Base-by-base conservation (phyloP, 1,140 invertebrate species). In the Ips nitidus region DNA sequence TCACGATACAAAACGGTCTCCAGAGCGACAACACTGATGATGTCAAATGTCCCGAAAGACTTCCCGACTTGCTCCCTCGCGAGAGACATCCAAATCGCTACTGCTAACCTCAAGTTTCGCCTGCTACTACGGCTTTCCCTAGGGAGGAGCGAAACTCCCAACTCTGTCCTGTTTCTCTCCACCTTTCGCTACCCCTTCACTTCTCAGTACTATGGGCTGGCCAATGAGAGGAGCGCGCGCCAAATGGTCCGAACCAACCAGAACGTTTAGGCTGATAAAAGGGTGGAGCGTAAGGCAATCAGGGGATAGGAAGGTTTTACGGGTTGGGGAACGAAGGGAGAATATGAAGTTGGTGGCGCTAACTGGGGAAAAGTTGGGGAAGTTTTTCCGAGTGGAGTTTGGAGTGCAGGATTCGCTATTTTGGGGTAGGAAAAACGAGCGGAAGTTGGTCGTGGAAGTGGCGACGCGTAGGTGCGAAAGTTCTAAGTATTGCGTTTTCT, bases 51-150 rank as follows among this genome's bases (percentile, higher is more conserved):
- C 68, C 68, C 68, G 68, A 59, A 58, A 70, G 68, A 70, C 68
- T 70, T 42, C 22, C 57, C 70, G 69, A 71, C 73, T 72, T 72
- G 57, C 57, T 75, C 71, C 71, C 75, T 76, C 77, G 74, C 77
- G 76, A 76, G 77, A 78, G 75, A 75, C 77, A 76, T 58, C 67
- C 72, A 67, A 71, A 70, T 71, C 78, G 74, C 76, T 75, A 80
- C 78, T 80, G 78, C 76, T 74, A 77, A 75, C 73, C 70, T 62
- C 59, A 70, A 58, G 53, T 70, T 70, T 56, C 53, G 40, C 52
- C 41, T 45, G 52, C 59, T 63, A 70, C 70, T 74, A 74, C 69
- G 63, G 71, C 66, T 73, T 73, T 77, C 76, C 77, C 76, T 74
- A 73, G 78, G 76, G 77, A 77, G 79, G 77, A 70, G 70, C 70